Conservation (phyloP, 92 coral and sea anemone species). For the Bergia puertoricense region DNA sequence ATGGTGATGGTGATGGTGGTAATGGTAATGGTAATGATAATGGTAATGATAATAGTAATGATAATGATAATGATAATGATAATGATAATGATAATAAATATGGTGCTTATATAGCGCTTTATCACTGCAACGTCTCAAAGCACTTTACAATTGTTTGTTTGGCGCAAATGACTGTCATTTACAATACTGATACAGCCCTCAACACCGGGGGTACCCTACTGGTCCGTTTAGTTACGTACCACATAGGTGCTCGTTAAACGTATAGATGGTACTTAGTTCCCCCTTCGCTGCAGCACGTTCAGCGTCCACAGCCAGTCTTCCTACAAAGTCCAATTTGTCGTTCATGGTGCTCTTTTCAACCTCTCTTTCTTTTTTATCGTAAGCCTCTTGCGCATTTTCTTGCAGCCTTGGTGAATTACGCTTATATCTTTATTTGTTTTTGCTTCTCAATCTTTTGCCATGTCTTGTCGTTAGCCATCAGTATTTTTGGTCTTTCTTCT, state of each 20-base stretch:
- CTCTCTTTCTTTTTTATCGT: neutral
- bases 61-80: too few species aligned
- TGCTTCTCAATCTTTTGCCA: neutral
- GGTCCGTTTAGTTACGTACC: neutral
- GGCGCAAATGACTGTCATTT: too few species aligned
- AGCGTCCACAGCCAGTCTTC: neutral
- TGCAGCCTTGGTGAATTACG: neutral
- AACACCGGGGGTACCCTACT: neutral
- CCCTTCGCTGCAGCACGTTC: neutral
- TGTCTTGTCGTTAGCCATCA: slow-evolving; percentile 14
- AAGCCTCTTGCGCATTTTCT: neutral
- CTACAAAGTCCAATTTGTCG: neutral
- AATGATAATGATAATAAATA: too few species aligned
- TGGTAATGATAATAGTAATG: too few species aligned
- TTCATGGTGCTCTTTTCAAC: neutral
- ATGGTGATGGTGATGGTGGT: too few species aligned
- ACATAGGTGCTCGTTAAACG: neutral
- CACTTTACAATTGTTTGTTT: too few species aligned
- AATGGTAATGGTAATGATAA: too few species aligned
- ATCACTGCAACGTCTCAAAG: too few species aligned
- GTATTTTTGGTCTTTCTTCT: slow-evolving; percentile 12
- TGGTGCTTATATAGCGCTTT: too few species aligned
- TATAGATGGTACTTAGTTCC: slow-evolving; percentile 10
- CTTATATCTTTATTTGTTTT: neutral
- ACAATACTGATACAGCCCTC: neutral